Evolutionary conservation across 1,140 invertebrate genomes (phyloP), one percentile per base, ranked within the genome.

Genomic region (Sarcophaga bullata): DNA sequence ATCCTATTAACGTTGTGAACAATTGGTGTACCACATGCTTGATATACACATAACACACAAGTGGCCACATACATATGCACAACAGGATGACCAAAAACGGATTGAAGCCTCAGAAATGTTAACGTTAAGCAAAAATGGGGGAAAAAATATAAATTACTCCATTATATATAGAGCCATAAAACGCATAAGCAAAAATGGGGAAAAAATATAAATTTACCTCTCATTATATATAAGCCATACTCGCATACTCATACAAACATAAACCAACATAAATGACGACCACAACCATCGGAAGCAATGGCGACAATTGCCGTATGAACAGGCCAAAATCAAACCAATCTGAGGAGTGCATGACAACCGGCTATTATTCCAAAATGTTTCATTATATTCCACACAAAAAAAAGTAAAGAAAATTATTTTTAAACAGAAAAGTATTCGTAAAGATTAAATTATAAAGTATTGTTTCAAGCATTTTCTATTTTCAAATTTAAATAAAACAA

Each of bases 171-270:
- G n/a, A 68, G n/a, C 62, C 62, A 68, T 58, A 37, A n/a, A n/a
- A n/a, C n/a, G n/a, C n/a, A n/a, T n/a, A n/a, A n/a, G n/a, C n/a
- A n/a, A 8, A 68, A 68, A 68, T 68, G 62, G 17, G 4, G 9
- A 9, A 37, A n/a, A 68, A 68, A 68, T 68, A 68, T 68, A 19
- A 19, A 68, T 68, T 68, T 19, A 68, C 62, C 62, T 68, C 62
- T 68, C 62, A 68, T 68, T 68, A 68, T 19, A 68, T 25, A 37
- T 68, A 17, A 68, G n/a, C 62, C 62, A 68, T 58, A 37, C 25
- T 2, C 25, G 1, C 25, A 37, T 37, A 37, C 25, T 37, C 25
- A 37, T 37, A 4, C 25, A 37, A 37, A 37, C 25, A 37, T 37
- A 37, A 37, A 37, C 25, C 25, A 37, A 37, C 25, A 37, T 37